These are phyloP conservation scores for Barnardius zonarius DNA, from an alignment of 2,113 vertebrate species.

Conservation along the genomic window DNA sequence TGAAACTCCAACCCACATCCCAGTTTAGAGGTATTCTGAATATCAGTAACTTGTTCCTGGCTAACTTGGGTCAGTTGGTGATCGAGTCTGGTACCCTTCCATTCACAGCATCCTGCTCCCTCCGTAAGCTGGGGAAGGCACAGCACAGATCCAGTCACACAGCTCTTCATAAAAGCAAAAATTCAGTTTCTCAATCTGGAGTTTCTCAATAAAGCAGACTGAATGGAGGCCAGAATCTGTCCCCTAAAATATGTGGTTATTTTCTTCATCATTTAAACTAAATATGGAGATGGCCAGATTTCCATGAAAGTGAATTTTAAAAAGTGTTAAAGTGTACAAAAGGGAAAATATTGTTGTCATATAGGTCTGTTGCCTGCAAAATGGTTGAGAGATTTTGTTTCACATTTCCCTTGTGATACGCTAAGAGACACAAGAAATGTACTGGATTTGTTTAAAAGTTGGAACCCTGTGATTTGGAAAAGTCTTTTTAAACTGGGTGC, in stretches of 20 bases:
- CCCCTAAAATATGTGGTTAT: neutral
- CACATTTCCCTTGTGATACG: neutral
- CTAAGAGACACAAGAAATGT: neutral
- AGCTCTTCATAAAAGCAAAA: neutral
- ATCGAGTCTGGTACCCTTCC: neutral
- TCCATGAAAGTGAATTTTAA: neutral
- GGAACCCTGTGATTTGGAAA: neutral
- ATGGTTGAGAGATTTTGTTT: neutral
- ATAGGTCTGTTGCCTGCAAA: neutral
- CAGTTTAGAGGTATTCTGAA: neutral
- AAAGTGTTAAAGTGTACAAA: neutral
- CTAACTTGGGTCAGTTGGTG: neutral
- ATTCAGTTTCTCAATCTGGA: neutral
- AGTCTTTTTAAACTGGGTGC: neutral
- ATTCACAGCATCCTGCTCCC: neutral
- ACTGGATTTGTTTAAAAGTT: constrained; percentile 1
- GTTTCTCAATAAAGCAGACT: neutral
- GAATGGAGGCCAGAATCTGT: neutral
- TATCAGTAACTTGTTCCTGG: neutral
- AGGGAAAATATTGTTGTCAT: neutral
- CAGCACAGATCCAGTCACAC: neutral
- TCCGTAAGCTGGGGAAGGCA: neutral
- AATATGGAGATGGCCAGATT: neutral
- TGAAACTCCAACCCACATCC: neutral
- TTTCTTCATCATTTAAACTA: neutral